Conservation (phyloP, 35 echinoderm and acorn worm species). For the Ophioderma brevispina region DNA sequence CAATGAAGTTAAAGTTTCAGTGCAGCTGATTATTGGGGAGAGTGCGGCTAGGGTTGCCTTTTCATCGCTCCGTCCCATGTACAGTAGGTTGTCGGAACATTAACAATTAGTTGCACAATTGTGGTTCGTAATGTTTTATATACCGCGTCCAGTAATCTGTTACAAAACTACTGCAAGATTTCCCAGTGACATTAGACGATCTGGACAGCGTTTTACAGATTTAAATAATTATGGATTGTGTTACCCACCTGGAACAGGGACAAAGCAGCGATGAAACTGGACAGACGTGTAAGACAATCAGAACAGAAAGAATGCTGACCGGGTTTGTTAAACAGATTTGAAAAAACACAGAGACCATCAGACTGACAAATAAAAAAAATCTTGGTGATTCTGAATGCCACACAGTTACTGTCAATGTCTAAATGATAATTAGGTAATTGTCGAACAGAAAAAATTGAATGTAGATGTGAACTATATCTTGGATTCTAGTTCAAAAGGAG, state of each 20-base stretch:
- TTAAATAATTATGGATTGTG: neutral
- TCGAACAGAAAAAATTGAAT: neutral
- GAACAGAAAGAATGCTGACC: neutral
- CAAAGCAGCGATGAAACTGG: neutral
- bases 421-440: neutral
- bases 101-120: neutral
- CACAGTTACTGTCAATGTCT: neutral
- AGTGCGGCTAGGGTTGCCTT: neutral
- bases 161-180: neutral
- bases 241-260: neutral
- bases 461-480: neutral
- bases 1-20: neutral
- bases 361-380: neutral
- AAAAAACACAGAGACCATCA: neutral
- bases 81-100: neutral
- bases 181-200: neutral
- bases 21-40: neutral
- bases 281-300: neutral
- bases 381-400: neutral
- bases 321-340: neutral
- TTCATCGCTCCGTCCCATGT: no score
- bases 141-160: neutral
- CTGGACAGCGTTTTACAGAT: neutral
- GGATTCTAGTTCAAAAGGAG: neutral
- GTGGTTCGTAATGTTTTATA: neutral